phyloP scores from a whole-genome alignment of 2,113 vertebrate genomes.

The Balaeniceps rex region DNA sequence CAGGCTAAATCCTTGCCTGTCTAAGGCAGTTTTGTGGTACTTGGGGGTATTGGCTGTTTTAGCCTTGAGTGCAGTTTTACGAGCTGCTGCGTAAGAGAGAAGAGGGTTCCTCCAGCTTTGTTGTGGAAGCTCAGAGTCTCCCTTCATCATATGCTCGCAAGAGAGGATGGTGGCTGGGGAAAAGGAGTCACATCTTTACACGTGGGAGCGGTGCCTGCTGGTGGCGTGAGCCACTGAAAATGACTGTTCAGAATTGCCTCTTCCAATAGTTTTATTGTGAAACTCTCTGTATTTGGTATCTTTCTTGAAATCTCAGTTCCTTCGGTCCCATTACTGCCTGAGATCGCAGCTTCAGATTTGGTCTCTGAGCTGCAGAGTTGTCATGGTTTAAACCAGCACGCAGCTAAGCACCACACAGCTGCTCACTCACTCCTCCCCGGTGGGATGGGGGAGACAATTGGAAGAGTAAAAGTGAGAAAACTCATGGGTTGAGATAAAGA shows the following conservation, averaged over 20 bases:
- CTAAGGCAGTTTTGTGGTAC: not conserved
- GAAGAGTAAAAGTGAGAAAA: too few species aligned
- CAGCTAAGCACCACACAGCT: too few species aligned
- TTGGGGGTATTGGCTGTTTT: not conserved
- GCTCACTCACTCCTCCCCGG: too few species aligned
- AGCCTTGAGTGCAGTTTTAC: not conserved
- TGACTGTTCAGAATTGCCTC: not conserved
- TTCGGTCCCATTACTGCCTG: not conserved
- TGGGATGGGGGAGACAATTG: too few species aligned
- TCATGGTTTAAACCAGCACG: too few species aligned
- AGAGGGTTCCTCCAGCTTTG: not conserved
- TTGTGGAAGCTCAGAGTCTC: not conserved
- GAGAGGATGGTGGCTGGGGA: not conserved
- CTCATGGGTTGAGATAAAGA: too few species aligned
- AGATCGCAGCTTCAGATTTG: not conserved
- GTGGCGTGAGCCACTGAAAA: not conserved
- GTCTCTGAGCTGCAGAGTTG: not conserved
- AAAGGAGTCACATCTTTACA: not conserved
- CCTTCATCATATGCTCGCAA: rapidly evolving
- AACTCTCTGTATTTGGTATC: not conserved
- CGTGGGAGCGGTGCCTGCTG: rapidly evolving
- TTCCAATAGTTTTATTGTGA: not conserved
- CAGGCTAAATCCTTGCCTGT: not conserved
- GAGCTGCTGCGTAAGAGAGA: not conserved
- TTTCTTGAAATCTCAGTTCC: not conserved